Conservation (phyloP, 2,888 invertebrate genomes). For the Cerastoderma edule region DNA sequence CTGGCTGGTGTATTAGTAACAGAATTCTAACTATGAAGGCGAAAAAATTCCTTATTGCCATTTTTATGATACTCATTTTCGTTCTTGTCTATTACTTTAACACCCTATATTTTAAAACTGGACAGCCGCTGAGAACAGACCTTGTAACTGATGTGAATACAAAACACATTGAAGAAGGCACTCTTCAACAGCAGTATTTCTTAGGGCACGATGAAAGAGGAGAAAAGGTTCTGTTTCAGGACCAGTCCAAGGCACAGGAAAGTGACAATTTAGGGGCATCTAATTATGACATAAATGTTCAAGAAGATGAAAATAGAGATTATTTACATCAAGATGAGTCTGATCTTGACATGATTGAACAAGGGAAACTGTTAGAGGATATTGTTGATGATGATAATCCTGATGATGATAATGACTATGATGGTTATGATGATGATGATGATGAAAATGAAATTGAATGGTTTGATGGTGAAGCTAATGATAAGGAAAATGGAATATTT, state of each 20-base stretch:
- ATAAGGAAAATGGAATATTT: background rate
- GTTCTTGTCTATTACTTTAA: constrained; percentile 8
- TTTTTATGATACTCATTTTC: constrained; percentile 4
- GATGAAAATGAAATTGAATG: background rate
- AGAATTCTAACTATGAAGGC: background rate
- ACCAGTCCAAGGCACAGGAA: no score
- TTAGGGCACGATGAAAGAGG: no score
- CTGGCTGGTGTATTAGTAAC: background rate
- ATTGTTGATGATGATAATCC: background rate
- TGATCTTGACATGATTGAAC: no score
- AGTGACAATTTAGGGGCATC: no score
- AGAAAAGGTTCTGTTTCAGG: no score
- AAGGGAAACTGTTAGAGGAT: no score
- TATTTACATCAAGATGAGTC: no score
- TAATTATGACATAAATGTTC: no score
- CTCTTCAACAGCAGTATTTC: no score
- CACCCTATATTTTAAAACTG: background rate
- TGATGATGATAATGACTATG: background rate
- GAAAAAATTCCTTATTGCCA: background rate
- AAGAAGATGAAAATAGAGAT: no score
- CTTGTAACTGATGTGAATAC: background rate
- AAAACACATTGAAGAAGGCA: no score
- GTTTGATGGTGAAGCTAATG: background rate
- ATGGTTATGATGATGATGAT: background rate
- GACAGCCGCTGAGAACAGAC: background rate